Percentiles rank a stretch among this genome's conserved stretches.
phyloP scores from a whole-genome alignment of 2,888 invertebrate genomes.

The Invenusta paracnida region DNA sequence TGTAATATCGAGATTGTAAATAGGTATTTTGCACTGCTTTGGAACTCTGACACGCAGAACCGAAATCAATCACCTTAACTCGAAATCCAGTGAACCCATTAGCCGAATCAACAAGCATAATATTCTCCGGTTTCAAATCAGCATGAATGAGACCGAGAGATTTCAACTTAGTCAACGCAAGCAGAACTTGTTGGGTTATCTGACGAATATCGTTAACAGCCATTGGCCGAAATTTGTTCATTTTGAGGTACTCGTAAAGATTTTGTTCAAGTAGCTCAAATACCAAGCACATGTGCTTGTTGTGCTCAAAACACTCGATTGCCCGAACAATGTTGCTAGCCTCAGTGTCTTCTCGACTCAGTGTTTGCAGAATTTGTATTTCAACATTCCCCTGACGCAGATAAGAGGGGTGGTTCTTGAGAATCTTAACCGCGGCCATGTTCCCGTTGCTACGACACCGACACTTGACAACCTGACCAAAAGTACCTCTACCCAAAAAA shows the following conservation, averaged over 20 bases:
- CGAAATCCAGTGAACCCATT: slow-evolving; percentile 66
- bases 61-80: slow-evolving; percentile 97
- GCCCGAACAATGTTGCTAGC: slow-evolving; percentile 97
- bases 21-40: slow-evolving; percentile 99
- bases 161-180: slow-evolving; percentile 76
- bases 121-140: slow-evolving; percentile 98
- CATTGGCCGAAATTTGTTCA: slow-evolving; percentile 97
- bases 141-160: slow-evolving; percentile 98
- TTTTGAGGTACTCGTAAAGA: slow-evolving; percentile 97
- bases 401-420: slow-evolving; percentile 99
- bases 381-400: slow-evolving; percentile 99
- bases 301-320: slow-evolving; percentile 98
- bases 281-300: slow-evolving; percentile 96
- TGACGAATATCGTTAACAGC: slow-evolving; percentile 97
- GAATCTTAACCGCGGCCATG: slow-evolving; percentile 98
- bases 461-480: slow-evolving; percentile 97
- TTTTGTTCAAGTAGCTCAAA: slow-evolving; percentile 99
- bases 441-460: slow-evolving; percentile 99
- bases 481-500: slow-evolving; percentile 97
- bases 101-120: slow-evolving; percentile 92
- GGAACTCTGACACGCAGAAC: slow-evolving; percentile 96
- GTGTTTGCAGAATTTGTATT: slow-evolving; percentile 66
- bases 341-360: slow-evolving; percentile 62
- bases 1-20: slow-evolving; percentile 94
- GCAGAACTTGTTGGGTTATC: slow-evolving; percentile 91